phyloP scores from a whole-genome alignment of 2,797 vertebrate genomes.

The Sebastes hopkinsi region DNA sequence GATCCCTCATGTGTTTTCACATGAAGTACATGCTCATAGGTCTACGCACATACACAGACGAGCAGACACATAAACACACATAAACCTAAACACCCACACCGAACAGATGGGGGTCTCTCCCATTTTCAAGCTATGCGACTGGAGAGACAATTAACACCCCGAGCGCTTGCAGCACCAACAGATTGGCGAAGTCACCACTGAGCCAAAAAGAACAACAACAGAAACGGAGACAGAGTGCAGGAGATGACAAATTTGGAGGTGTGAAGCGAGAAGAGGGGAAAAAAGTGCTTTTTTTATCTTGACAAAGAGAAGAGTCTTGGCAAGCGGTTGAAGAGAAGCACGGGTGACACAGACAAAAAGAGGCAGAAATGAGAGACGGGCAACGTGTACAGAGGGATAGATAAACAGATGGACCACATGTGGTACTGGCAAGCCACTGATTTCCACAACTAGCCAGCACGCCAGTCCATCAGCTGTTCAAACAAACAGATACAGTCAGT shows the following conservation, averaged over 20 bases:
- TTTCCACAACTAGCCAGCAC: conserved; percentile 61
- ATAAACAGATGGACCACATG: conserved; percentile 67
- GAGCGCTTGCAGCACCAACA: conserved; percentile 59
- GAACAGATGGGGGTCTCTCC: conserved; percentile 68
- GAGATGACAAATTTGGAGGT: conserved; percentile 58
- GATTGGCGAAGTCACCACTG: conserved; percentile 60
- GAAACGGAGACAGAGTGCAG: conserved; percentile 41
- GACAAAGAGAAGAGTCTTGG: conserved; percentile 39
- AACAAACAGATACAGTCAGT: conserved; percentile 62
- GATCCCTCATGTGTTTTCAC: conserved; percentile 29
- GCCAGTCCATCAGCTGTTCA: conserved; percentile 62
- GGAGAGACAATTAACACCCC: conserved; percentile 70
- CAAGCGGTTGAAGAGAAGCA: conserved; percentile 23
- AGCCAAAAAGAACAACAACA: conserved; percentile 64
- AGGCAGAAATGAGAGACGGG: conserved; percentile 24
- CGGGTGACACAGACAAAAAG: conserved; percentile 28
- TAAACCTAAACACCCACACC: conserved; percentile 42
- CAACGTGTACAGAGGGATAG: conserved; percentile 31
- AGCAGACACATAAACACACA: conserved; percentile 33
- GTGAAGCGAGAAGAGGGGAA: conserved; percentile 26
- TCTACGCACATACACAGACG: conserved; percentile 11
- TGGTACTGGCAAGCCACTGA: conserved; percentile 58
- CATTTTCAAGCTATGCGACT: conserved; percentile 51
- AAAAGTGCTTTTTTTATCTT: conserved; percentile 24
- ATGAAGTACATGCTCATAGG: conserved; percentile 7